Percentiles rank a stretch among this genome's conserved stretches.
Evolutionary conservation across 2,888 invertebrate genomes (phyloP).

Genomic region (Eupsilia transversa): DNA sequence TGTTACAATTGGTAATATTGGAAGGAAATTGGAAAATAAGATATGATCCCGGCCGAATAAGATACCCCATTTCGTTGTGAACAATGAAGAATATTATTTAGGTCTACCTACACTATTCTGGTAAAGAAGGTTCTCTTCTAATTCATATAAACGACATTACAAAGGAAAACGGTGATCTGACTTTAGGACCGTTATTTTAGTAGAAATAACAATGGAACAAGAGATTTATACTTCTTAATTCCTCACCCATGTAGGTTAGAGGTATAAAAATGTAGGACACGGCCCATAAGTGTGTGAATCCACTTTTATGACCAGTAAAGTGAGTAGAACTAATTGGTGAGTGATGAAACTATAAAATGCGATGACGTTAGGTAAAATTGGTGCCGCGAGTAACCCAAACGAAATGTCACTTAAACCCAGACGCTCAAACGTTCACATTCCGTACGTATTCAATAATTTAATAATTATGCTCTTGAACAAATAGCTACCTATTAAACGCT

Average conservation of each 20-base stretch:
- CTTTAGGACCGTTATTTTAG: conserved; percentile 1
- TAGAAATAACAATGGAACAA: background rate
- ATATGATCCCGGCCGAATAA: conserved; percentile 39
- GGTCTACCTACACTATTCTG: conserved; percentile 8
- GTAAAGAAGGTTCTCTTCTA: conserved; percentile 7
- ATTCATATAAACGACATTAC: conserved; percentile 14
- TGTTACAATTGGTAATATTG: conserved; percentile 37
- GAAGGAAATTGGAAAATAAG: conserved; percentile 50
- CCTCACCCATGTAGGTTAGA: conserved; percentile 66
- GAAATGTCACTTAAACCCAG: conserved; percentile 4
- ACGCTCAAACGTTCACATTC: conserved; percentile 5
- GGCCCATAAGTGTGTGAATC: conserved; percentile 68
- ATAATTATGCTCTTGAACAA: conserved; percentile 44
- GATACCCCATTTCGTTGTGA: conserved; percentile 19
- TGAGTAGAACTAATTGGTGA: conserved; percentile 73
- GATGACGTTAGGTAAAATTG: conserved; percentile 7
- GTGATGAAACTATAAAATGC: conserved; percentile 71
- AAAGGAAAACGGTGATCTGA: conserved; percentile 2
- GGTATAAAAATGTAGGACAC: conserved; percentile 71
- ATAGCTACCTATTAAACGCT: conserved; percentile 37
- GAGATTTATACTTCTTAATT: conserved; percentile 54
- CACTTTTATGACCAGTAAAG: conserved; percentile 76
- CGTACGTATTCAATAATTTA: conserved; percentile 40
- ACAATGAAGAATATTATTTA: conserved; percentile 18
- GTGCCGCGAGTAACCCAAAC: conserved; percentile 1